Conservation (phyloP, 2,888 invertebrate genomes). For the Volucella zonaria region DNA sequence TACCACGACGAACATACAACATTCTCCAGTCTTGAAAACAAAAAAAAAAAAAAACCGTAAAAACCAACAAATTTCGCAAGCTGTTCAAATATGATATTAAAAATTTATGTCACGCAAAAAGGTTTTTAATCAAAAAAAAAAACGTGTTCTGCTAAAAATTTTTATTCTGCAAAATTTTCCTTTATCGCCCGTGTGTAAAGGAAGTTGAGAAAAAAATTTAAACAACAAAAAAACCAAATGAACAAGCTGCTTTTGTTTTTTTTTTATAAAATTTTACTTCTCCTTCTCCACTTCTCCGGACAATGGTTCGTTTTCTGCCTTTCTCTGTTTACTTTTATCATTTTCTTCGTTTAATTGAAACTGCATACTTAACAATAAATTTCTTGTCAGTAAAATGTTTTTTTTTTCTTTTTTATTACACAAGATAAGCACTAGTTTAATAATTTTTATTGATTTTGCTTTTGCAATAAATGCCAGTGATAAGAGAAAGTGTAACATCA, state of each 20-base stretch:
- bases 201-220: conserved; percentile 43
- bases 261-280: not conserved
- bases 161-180: conserved; percentile 38
- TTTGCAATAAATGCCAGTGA: conserved; percentile 49
- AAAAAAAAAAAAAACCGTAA: not conserved
- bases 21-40: not conserved
- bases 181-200: conserved; percentile 29
- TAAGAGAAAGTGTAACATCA: conserved; percentile 68
- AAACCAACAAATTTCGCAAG: not conserved
- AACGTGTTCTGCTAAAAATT: conserved; percentile 27
- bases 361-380: no score
- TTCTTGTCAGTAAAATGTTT: not conserved
- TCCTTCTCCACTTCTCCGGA: conserved; percentile 1
- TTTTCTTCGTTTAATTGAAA: not conserved
- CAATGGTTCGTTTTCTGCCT: not conserved
- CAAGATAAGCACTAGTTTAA: conserved; percentile 13
- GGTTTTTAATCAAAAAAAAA: conserved; percentile 19
- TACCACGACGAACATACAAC: conserved; percentile 3
- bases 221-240: conserved; percentile 4
- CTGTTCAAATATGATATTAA: conserved; percentile 32
- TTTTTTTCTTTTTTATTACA: conserved; percentile 4
- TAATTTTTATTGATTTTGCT: conserved; percentile 22
- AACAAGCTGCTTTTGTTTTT: conserved; percentile 3
- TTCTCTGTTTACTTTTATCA: not conserved
- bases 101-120: conserved; percentile 54